phyloP scores from a whole-genome alignment of 2,113 vertebrate genomes.

The Sinosuthora webbiana region DNA sequence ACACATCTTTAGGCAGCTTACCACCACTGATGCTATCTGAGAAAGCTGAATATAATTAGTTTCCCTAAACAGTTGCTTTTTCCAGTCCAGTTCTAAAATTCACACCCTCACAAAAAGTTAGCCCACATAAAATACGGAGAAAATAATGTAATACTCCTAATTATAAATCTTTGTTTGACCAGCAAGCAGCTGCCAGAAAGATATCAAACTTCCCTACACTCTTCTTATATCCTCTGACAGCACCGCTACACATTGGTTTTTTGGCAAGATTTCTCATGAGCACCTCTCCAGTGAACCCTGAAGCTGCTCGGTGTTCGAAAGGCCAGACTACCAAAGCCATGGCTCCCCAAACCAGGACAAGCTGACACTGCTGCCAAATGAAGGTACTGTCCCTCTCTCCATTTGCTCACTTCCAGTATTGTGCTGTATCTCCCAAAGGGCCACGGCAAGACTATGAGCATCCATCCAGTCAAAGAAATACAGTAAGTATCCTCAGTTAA shows the following conservation, averaged over 20 bases:
- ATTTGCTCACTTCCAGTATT: not conserved
- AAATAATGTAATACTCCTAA: not conserved
- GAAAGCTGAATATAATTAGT: not conserved
- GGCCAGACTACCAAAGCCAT: not conserved
- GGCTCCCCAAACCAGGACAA: fast-evolving
- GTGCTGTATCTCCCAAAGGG: not conserved
- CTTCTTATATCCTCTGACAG: not conserved
- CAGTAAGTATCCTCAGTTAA: not conserved
- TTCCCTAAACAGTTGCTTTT: not conserved
- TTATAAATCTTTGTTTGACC: not conserved
- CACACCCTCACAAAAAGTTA: not conserved
- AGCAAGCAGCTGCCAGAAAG: not conserved
- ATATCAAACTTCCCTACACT: not conserved
- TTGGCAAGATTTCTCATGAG: not conserved
- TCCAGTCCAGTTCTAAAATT: not conserved
- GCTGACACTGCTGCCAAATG: not conserved
- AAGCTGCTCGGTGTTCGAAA: not conserved
- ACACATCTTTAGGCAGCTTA: not conserved
- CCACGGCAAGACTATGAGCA: not conserved
- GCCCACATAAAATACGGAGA: not conserved
- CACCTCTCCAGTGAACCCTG: not conserved
- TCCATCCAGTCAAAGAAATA: not conserved
- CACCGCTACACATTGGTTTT: fast-evolving
- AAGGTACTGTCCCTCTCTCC: not conserved
- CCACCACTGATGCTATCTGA: not conserved